Percentiles rank a stretch among this genome's conserved stretches.
These are phyloP conservation scores for Tricholauxania praeusta DNA, from an alignment of 2,888 invertebrate genomes.

Conservation along the genomic window DNA sequence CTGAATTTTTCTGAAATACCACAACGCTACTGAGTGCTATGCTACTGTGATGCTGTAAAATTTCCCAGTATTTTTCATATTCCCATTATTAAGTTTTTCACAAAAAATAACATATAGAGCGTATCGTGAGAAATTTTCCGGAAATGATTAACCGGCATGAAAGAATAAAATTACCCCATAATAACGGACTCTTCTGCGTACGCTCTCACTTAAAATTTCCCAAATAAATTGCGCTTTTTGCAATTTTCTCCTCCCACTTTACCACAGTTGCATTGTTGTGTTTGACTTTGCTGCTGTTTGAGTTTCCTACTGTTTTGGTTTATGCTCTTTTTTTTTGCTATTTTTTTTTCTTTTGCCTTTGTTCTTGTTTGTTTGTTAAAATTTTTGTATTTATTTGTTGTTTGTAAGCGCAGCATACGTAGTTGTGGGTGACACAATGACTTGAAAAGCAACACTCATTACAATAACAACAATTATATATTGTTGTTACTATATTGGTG, in stretches of 20 bases:
- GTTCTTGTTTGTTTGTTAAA: background rate
- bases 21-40: background rate
- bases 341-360: background rate
- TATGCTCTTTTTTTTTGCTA: background rate
- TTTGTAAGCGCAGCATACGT: background rate
- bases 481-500: too few relatives aligned
- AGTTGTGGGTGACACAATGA: background rate
- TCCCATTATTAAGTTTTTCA: too few relatives aligned
- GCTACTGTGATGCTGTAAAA: background rate
- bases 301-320: background rate
- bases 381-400: background rate
- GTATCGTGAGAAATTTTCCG: too few relatives aligned
- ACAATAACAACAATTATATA: too few relatives aligned
- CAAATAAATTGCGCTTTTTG: too few relatives aligned
- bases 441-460: too few relatives aligned
- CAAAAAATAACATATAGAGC: too few relatives aligned
- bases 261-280: background rate
- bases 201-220: too few relatives aligned
- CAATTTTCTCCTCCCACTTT: background rate
- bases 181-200: too few relatives aligned
- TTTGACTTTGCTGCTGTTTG: background rate
- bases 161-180: too few relatives aligned
- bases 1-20: conserved; percentile 25
- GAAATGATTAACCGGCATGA: too few relatives aligned
- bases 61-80: background rate